These are phyloP conservation scores for Smittia sp. DNA, from an alignment of 2,888 invertebrate species.

Conservation along the genomic window DNA sequence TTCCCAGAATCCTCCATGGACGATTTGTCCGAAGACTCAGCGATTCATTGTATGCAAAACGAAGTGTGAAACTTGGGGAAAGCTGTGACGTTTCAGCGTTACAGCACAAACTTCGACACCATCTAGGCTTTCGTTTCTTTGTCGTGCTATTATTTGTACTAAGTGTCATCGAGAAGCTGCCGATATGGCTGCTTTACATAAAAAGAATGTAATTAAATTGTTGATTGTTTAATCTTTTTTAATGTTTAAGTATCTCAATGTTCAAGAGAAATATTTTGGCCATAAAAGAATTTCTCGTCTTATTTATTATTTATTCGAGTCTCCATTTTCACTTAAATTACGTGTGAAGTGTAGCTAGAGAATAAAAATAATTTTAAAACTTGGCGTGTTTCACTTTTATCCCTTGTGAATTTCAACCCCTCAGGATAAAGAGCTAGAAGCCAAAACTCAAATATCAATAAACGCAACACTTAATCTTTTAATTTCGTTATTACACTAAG, in stretches of 20 bases:
- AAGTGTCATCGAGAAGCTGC: too few relatives aligned
- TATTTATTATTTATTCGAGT: neutral
- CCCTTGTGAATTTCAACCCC: conserved; percentile 8
- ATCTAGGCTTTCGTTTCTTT: neutral
- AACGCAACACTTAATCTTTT: neutral
- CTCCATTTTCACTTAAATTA: neutral
- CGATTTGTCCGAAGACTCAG: conserved; percentile 83
- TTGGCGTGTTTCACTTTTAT: neutral
- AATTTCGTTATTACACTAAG: neutral
- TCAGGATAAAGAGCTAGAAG: neutral
- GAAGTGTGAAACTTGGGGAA: conserved; percentile 59
- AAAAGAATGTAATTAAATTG: too few relatives aligned
- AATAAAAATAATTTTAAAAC: neutral
- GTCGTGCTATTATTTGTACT: too few relatives aligned
- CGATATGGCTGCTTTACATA: too few relatives aligned
- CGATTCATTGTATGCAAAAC: conserved; percentile 80
- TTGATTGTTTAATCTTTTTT: too few relatives aligned
- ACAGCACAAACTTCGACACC: neutral
- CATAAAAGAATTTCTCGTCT: too few relatives aligned
- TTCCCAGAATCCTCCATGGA: conserved; percentile 75
- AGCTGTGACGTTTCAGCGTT: neutral
- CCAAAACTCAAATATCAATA: conserved; percentile 20
- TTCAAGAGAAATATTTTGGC: too few relatives aligned
- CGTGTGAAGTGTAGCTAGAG: neutral
- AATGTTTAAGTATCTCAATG: too few relatives aligned